Base-by-base conservation (phyloP, 1,140 invertebrate genomes). In the Plodia interpunctella region DNA sequence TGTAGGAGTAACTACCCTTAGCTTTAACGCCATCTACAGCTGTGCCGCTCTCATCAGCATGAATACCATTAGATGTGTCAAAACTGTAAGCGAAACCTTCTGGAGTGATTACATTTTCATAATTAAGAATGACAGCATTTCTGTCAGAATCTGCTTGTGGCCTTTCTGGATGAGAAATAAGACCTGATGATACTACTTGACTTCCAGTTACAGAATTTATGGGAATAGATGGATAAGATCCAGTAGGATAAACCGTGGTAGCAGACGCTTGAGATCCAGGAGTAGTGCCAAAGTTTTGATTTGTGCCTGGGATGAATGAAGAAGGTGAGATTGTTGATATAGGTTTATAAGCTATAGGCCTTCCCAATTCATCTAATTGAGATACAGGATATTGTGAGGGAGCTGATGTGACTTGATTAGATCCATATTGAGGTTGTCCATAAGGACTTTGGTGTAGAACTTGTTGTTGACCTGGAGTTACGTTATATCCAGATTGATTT, bases 31-130 rank as follows among this genome's bases (percentile, higher is more conserved):
- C 89, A 60, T 87, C 81, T n/a, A 80, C 63, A 61, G 89, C 60
- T 6, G 71, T 76, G 1, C 92, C 93, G 59, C 72, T 88, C 78
- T 94, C 93, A 59, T 92, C 76, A 4, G 81, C 91, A 38, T 90
- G 78, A 49, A 94, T 93, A 19, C 93, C 93, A 72, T 94, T 93
- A 0, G 87, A 92, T 3, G 93, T 92, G 68, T 94, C 92, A 78
- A 90, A 94, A 62, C 76, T 76, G 70, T 93, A 92, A 30, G 80
- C 72, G 61, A 81, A 88, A 3, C 92, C 91, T 63, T 93, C 92
- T 1, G 91, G 90, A 61, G 91, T 90, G 0, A 92, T 78, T 52
- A 64, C n/a, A 50, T 78, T 84, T 13, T 84, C 70, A 44, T 86
- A 83, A 55, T 78, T 82, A 0, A 86, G 17, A 20, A 80, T 78